Base-by-base conservation (phyloP, 2,797 vertebrate genomes). In the Centroberyx gerrardi region DNA sequence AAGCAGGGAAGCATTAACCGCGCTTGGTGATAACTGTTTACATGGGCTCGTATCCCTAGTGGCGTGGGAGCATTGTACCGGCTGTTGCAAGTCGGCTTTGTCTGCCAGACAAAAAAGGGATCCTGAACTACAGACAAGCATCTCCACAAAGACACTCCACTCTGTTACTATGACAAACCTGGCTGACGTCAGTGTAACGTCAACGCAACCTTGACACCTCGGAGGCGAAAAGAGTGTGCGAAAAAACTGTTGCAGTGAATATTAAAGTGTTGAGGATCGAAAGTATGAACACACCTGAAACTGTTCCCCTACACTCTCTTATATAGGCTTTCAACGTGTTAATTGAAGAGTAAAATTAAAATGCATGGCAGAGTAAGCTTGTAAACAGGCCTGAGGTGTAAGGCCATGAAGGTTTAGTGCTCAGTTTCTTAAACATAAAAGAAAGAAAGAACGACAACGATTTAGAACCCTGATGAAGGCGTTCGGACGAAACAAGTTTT, bases 91-190 rank as follows among this genome's bases (percentile, higher is more conserved):
- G 52, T 42, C n/a, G 61, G 46, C 52, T 64, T 61, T 70, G 53
- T 72, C 36, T 62, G 54, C 53, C 46, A 62, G 10, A 64, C 4
- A 66, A 28, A 66, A 68, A 33, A 46, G 18, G 18, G 10, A 51
- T 12, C n/a, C 36, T 53, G 48, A 33, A 56, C 68, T 17, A 44
- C 22, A 59, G 42, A 69, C 54, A 27, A 22, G 78, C 58, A n/a
- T 61, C 49, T 33, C 68, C 15, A 40, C n/a, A 52, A 5, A 61
- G 46, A 62, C 49, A 33, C n/a, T 62, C 15, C 53, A 27, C 31
- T 49, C 52, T 28, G 71, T 53, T 72, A 48, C 72, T 76, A 61
- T 70, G 72, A 86, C 66, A 67, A 71, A 86, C 71, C 22, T 55
- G 52, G 38, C 62, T 76, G 28, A 78, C 60, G 54, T 72, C 75